phyloP scores from a whole-genome alignment of 2,113 vertebrate genomes.

The Prunella fulvescens region DNA sequence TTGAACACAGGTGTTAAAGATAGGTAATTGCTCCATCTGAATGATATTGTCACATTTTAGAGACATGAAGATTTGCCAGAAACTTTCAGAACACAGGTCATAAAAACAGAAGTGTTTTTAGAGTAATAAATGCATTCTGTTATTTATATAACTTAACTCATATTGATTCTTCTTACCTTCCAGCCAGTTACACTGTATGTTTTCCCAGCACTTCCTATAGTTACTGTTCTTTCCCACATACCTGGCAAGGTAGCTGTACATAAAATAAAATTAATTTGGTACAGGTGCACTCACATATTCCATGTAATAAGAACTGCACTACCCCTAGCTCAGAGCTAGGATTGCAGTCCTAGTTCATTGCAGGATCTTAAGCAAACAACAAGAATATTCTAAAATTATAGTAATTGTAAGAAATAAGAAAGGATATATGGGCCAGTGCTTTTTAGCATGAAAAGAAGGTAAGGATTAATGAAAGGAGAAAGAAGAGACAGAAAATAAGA shows the following conservation, averaged over 20 bases:
- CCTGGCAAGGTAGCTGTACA: slow-evolving; percentile 87
- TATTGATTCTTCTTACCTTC: slow-evolving; percentile 80
- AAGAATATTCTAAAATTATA: not conserved
- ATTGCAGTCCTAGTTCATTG: too few relatives aligned
- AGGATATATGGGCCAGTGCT: not conserved
- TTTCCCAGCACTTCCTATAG: slow-evolving; percentile 93
- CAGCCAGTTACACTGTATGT: slow-evolving; percentile 95
- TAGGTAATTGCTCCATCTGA: not conserved
- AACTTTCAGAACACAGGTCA: not conserved
- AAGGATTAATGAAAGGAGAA: not conserved
- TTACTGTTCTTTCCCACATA: slow-evolving; percentile 97
- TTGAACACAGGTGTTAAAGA: not conserved
- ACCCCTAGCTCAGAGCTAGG: not conserved
- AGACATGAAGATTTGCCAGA: not conserved
- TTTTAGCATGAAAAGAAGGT: not conserved
- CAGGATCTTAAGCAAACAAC: not conserved
- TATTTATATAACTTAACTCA: not conserved
- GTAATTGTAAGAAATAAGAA: not conserved
- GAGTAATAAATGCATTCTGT: not conserved
- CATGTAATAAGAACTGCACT: not conserved
- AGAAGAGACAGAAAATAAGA: not conserved
- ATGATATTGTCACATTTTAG: not conserved
- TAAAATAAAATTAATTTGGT: not conserved
- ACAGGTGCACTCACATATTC: not conserved
- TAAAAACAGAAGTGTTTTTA: not conserved